Evolutionary conservation across 2,113 vertebrate species (phyloP).

Genomic region (Cavia porcellus): DNA sequence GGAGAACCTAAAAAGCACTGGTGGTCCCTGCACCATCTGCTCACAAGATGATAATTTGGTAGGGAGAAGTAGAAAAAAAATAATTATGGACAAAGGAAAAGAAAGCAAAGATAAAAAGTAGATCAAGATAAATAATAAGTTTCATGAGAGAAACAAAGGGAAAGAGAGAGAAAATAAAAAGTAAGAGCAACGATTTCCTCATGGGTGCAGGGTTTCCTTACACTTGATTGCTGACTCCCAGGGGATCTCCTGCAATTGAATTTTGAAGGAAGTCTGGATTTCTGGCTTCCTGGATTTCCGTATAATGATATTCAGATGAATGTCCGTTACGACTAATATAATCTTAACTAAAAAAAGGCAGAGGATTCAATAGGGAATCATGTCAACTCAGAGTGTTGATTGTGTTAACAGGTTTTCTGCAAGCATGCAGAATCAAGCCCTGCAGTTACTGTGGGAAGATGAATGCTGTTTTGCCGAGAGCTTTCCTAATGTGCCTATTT

Average conservation of each 20-base stretch:
- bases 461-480: slow-evolving; percentile 1
- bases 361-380: not conserved
- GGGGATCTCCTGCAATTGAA: not conserved
- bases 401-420: slow-evolving; percentile 36
- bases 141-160: too few species aligned
- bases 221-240: rapidly evolving
- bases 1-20: not conserved
- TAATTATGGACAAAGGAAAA: not conserved
- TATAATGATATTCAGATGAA: slow-evolving; percentile 13
- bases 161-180: not conserved
- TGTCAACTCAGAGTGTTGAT: slow-evolving; percentile 12
- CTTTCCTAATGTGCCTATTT: slow-evolving; percentile 45
- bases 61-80: not conserved
- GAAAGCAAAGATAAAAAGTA: not conserved
- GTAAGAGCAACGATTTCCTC: rapidly evolving
- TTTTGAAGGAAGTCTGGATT: not conserved
- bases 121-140: not conserved
- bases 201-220: rapidly evolving
- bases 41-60: not conserved
- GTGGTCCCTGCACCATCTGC: not conserved
- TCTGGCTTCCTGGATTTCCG: not conserved
- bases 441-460: not conserved
- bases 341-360: not conserved
- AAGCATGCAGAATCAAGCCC: not conserved
- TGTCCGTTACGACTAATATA: slow-evolving; percentile 29